A percentile compares a stretch with the other conserved stretches of the same genome.
Conservation (phyloP, 2,888 invertebrate species). For the Drosophila silvestris region DNA sequence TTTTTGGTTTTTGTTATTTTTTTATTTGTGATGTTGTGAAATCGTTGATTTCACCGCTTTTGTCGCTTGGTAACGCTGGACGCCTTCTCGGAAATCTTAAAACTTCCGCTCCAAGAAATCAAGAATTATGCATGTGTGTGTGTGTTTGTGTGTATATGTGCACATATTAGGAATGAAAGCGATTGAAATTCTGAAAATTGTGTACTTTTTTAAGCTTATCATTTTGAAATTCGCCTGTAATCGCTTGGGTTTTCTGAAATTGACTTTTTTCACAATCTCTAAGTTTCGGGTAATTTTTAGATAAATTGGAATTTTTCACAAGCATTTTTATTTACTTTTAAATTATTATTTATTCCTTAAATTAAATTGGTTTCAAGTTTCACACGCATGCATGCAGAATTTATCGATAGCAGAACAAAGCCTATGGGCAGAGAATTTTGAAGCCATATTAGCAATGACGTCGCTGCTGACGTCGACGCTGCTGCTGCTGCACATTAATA, state of each 20-base stretch:
- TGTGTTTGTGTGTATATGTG: too few species aligned
- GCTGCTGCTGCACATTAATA: conserved; percentile 41
- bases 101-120: conserved; percentile 29
- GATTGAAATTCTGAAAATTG: conserved; percentile 2
- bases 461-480: conserved; percentile 39
- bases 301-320: neutral
- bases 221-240: neutral
- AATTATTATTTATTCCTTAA: conserved; percentile 1
- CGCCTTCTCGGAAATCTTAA: conserved; percentile 27
- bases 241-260: neutral
- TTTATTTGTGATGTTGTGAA: conserved; percentile 42
- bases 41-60: conserved; percentile 26
- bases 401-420: conserved; percentile 24
- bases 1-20: conserved; percentile 19
- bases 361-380: conserved; percentile 5
- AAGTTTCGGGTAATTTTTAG: neutral
- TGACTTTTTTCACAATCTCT: neutral
- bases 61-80: conserved; percentile 23
- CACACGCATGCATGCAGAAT: neutral
- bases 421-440: conserved; percentile 29
- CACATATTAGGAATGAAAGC: neutral
- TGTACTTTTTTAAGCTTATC: conserved; percentile 1
- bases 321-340: neutral
- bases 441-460: conserved; percentile 50
- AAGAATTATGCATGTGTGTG: neutral